Base-by-base conservation (phyloP, 2,888 invertebrate species). In the Drosophila flavopinicola region DNA sequence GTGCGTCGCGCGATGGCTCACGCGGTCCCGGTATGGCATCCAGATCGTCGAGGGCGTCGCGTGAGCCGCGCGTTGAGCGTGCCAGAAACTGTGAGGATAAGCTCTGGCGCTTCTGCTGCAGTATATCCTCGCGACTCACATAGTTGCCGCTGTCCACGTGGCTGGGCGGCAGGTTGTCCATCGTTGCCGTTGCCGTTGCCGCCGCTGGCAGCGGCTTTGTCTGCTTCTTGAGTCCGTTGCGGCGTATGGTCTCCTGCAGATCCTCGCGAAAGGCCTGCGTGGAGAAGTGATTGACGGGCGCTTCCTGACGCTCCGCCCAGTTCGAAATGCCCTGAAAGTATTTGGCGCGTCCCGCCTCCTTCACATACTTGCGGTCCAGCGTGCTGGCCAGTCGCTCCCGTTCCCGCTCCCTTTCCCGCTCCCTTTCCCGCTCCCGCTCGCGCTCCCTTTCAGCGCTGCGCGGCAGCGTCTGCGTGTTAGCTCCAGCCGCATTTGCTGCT, bases 261-360 rank as follows among this genome's bases (percentile, higher is more conserved):
- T 91, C 91, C 39, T 91, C 91, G 15, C 90, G 89, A 59, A 91
- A 91, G 5, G 90, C 91, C 67, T 91, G 91, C 5, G 91, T 85
- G 6, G 91, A 89, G 51, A 91, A 90, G 53, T 91, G 90, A 64
- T 90, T 47, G 39, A 59, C 5, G 15, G 65, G 64, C 27, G 72
- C 25, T 17, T 69, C 76, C 52, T 73, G 64, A 1, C 76, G 73
- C 3, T 76, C 73, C 10, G 76, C 94, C 96, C 96, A 96, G 83
- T 96, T 96, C 49, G 94, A 94, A 53, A 96, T 94, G 17, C 96
- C 96, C 78, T 95, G 94, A 85, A 93, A 94, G 85, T 94, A 94
- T 42, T 94, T 73, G 91, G 92, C 54, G 90, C 82, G 57, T 91
- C 92, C 84, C 39, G 38, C 58, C 2, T 92, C 91, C 47, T 47